phyloP scores from a whole-genome alignment of 2,797 vertebrate species.

The Acanthurus leucopareius region DNA sequence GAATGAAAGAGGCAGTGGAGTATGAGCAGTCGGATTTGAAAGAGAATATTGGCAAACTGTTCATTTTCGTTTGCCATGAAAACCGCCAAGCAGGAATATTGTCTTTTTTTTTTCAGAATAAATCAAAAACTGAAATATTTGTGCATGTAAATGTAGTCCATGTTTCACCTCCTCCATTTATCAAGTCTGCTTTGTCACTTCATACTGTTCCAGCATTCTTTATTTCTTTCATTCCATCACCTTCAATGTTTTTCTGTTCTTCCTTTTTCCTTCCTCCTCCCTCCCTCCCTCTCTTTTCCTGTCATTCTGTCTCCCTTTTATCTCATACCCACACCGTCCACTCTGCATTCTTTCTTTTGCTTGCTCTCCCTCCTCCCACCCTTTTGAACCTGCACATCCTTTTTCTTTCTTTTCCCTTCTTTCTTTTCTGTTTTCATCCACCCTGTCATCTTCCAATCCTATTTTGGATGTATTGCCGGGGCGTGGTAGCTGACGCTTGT shows the following conservation, averaged over 20 bases:
- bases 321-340: constrained; percentile 19
- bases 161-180: constrained; percentile 51
- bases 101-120: no score
- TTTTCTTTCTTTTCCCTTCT: constrained; percentile 16
- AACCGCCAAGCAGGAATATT: no score
- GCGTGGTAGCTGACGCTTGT: constrained; percentile 91
- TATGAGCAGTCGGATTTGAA: no score
- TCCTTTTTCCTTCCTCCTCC: constrained; percentile 48
- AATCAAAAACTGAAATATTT: no score
- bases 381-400: constrained; percentile 38
- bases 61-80: no score
- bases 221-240: constrained; percentile 72
- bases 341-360: constrained; percentile 35
- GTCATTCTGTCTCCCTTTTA: constrained; percentile 35
- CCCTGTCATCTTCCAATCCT: constrained; percentile 32
- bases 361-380: constrained; percentile 5
- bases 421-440: constrained; percentile 19
- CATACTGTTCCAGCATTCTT: constrained; percentile 54
- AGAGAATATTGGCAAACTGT: no score
- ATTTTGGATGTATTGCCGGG: constrained; percentile 64
- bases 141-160: neutral
- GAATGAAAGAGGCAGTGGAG: no score
- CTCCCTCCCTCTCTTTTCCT: constrained; percentile 33
- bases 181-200: constrained; percentile 52
- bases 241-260: constrained; percentile 75